phyloP scores from a whole-genome alignment of 2,797 vertebrate species.

The Smutsia gigantea region DNA sequence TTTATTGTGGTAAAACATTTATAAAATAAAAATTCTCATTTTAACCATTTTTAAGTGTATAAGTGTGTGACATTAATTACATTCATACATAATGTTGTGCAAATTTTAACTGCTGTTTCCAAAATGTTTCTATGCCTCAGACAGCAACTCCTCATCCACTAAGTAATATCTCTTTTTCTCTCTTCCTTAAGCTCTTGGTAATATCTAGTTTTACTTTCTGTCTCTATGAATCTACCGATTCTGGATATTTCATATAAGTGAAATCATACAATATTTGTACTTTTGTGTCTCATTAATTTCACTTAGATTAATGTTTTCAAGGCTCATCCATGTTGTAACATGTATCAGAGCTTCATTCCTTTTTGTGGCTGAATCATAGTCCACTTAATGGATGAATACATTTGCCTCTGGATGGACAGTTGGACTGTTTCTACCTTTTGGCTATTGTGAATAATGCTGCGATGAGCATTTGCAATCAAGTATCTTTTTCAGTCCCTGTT shows the following conservation, averaged over 20 bases:
- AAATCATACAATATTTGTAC: neutral
- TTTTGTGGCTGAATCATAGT: neutral
- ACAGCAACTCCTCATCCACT: neutral
- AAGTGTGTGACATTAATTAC: neutral
- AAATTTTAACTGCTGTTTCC: neutral
- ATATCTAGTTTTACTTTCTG: neutral
- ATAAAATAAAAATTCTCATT: neutral
- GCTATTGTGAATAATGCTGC: neutral
- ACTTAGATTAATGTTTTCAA: constrained; percentile 2
- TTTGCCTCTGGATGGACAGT: neutral
- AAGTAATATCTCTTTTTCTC: neutral
- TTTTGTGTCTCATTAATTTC: neutral
- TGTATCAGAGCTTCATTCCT: neutral
- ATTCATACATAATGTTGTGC: neutral
- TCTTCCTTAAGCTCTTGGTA: neutral
- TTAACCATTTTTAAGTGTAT: neutral
- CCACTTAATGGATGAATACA: neutral
- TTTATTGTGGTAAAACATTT: neutral
- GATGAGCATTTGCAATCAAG: neutral
- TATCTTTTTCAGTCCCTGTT: neutral
- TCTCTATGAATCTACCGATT: neutral
- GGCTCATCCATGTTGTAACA: neutral
- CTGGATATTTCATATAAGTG: neutral
- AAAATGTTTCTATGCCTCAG: neutral
- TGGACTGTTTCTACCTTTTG: neutral